phyloP scores from a whole-genome alignment of 1,140 invertebrate species.

The Drosophila ficusphila region DNA sequence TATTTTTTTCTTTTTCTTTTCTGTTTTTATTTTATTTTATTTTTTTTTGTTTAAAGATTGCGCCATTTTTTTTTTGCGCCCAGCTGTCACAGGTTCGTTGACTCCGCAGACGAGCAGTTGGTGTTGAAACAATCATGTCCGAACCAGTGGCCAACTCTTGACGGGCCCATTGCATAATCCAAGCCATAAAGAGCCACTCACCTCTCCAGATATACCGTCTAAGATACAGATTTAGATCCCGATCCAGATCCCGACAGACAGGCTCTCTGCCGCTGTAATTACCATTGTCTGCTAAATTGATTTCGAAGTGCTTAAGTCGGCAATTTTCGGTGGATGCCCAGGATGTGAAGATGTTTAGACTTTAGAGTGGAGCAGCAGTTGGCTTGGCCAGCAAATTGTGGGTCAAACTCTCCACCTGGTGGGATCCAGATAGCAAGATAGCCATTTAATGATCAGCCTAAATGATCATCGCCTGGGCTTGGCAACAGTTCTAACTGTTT shows the following conservation, averaged over 20 bases:
- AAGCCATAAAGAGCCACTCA: constrained; percentile 21
- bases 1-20: constrained; percentile 9
- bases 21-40: neutral
- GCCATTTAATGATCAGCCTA: constrained; percentile 20
- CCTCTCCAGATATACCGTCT: constrained; percentile 1
- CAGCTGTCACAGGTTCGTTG: constrained; percentile 79
- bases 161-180: constrained; percentile 68
- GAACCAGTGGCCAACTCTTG: constrained; percentile 52
- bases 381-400: constrained; percentile 32
- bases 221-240: neutral
- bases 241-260: constrained; percentile 4
- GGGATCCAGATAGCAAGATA: neutral
- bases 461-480: constrained; percentile 28
- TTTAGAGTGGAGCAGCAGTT: constrained; percentile 17
- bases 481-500: constrained; percentile 40
- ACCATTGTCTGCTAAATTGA: constrained; percentile 66
- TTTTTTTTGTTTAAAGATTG: constrained; percentile 42
- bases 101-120: constrained; percentile 40
- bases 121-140: constrained; percentile 79
- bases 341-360: constrained; percentile 44
- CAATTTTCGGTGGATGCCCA: constrained; percentile 62
- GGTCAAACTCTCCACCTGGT: constrained; percentile 34
- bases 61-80: constrained; percentile 60
- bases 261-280: constrained; percentile 26
- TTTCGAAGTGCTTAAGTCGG: constrained; percentile 58